Base-by-base conservation (phyloP, 2,797 vertebrate genomes). In the Eidolon dupreanum region DNA sequence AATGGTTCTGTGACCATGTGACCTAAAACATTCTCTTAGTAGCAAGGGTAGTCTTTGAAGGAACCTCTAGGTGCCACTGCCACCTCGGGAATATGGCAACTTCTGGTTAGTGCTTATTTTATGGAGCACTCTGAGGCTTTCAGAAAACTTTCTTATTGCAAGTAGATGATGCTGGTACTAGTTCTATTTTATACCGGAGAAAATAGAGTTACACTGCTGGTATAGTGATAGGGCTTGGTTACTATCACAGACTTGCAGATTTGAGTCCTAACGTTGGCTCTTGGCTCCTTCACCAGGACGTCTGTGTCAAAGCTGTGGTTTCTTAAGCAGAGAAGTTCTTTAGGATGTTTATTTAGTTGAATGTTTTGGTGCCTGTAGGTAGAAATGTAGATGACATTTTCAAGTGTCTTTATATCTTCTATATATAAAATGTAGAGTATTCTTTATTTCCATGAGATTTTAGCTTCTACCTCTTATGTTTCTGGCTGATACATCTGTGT, bases 291-390 rank as follows among this genome's bases (percentile, higher is more conserved):
- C 19, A 46, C 66, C 11, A 38, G 31, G 26, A 66, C 31, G 53
- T 55, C 61, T 57, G 5, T 68, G 66, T 77, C 22, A 84, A 28
- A 84, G 36, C 53, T 68, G 41, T 66, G 20, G 4, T 89, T 68
- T 96, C 53, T 79, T 65, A 65, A 78, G 36, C 26, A 70, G 28
- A 78, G 59, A 77, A 70, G 1, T 68, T 85, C 31, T 95, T 92
- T 68, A 81, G 71, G 65, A 63, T 88, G 61, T 85, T 93, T 33
- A 90, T 85, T 93, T n/a, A 90, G 33, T 61, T 79, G 41, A 55
- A 26, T 94, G 33, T 24, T 97, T 88, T 71, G 75, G 28, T 93
- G 11, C 6, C 16, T 55, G 26, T 46, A 63, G 33, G 33, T 94
- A 13, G 74, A 86, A 91, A 88, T 38, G 6, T 41, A 74, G 11